A percentile compares a stretch with the other conserved stretches of the same genome.
Evolutionary conservation across 2,113 vertebrate genomes (phyloP).

Genomic region (Carassius carassius): DNA sequence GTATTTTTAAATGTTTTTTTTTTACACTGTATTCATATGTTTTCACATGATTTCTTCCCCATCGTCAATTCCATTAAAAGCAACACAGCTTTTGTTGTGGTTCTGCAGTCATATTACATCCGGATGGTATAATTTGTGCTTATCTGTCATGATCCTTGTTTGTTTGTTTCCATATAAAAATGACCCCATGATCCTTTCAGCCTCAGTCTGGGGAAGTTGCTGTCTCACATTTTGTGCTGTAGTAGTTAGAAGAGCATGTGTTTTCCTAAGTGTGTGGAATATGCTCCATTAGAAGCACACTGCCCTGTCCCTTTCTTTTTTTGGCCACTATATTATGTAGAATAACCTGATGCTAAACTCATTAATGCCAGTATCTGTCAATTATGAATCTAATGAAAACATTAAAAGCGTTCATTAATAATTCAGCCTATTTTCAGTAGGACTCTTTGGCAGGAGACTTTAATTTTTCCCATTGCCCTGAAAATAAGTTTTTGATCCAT

Average conservation of each 20-base stretch:
- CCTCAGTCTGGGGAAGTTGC: neutral
- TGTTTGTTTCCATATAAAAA: constrained; percentile 50
- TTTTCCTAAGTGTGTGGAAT: constrained; percentile 19
- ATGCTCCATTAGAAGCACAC: neutral
- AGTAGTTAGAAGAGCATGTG: constrained; percentile 13
- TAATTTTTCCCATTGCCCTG: constrained; percentile 33
- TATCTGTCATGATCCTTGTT: constrained; percentile 27
- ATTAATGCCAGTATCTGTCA: constrained; percentile 61
- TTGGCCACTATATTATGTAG: neutral
- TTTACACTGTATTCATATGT: neutral
- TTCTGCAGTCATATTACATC: constrained; percentile 33
- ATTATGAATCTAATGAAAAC: constrained; percentile 48
- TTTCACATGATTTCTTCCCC: constrained; percentile 33
- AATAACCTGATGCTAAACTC: constrained; percentile 56
- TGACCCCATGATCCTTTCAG: constrained; percentile 28
- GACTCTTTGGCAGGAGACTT: constrained; percentile 5
- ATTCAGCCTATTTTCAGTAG: constrained; percentile 47
- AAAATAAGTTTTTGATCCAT: constrained; percentile 46
- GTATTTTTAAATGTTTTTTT: no score
- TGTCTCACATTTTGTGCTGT: neutral
- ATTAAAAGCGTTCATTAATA: constrained; percentile 55
- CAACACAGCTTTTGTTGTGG: neutral
- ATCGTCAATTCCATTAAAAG: neutral
- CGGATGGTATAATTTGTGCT: constrained; percentile 33
- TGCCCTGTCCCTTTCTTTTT: neutral